Base-by-base conservation (phyloP, 1,140 invertebrate genomes). In the Hylaeus volcanicus region DNA sequence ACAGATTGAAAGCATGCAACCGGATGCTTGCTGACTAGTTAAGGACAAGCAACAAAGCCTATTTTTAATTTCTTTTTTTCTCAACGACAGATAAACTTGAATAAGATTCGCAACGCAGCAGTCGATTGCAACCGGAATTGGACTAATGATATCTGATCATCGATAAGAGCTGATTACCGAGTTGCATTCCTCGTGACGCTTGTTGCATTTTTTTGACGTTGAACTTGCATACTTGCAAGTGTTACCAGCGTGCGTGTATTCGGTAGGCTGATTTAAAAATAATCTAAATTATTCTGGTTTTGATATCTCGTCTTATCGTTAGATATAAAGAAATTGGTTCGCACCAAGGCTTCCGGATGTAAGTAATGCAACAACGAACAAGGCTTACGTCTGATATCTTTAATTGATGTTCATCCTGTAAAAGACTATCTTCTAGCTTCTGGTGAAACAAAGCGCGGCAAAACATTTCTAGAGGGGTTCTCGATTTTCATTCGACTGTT, bases 401-500 rank as follows among this genome's bases (percentile, higher is more conserved):
- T 26, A 26, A 26, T 26, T 26, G 26, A 26, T 26, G 26, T 5
- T 26, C 3, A 1, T 11, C 5, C 41, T 37, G n/a, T 2, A 8
- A 61, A 26, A 51, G 6, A 37, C 37, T n/a, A 26, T 1, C 11
- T 56, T 14, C n/a, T 15, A 48, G 37, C 37, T 60, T 41, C 14
- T 58, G 1, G n/a, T 11, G 45, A 61, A 74, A 51, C 48, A 74
- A 53, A 64, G 64, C 1, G 60, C 45, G 14, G 4, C 37, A 74
- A 41, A 41, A 37, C n/a, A 26, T 60, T 6, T 60, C 37, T 60
- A 37, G 2, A 15, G 9, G 2, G 6, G 15, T 56, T 8, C 39
- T 43, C 45, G 14, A 58, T n/a, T 56, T 56, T 15, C 11, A 8
- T 79, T 79, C 71, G 71, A 65, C 15, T 58, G 61, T 74, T 79